These are phyloP conservation scores for Pipra filicauda DNA, from an alignment of 2,113 vertebrate genomes.

Conservation along the genomic window DNA sequence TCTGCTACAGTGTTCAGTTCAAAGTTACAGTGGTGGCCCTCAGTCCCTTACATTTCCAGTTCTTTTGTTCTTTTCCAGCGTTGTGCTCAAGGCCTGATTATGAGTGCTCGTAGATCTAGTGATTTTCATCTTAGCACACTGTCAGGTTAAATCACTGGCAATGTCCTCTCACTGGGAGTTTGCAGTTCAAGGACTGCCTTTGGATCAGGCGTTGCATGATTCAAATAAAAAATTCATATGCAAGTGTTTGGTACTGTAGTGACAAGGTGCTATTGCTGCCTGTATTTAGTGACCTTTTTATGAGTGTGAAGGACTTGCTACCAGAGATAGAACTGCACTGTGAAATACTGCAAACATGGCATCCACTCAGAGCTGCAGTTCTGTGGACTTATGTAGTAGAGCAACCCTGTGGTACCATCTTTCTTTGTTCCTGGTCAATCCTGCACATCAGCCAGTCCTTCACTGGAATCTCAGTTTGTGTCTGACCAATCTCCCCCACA, in stretches of 20 bases:
- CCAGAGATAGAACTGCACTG: neutral
- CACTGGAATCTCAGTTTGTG: neutral
- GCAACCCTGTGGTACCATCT: neutral
- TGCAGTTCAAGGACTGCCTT: slow-evolving; percentile 22
- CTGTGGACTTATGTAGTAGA: neutral
- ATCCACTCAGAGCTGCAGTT: neutral
- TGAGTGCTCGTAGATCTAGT: neutral
- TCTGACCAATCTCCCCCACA: neutral
- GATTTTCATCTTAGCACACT: slow-evolving; percentile 20
- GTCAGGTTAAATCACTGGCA: slow-evolving; percentile 47
- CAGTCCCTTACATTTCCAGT: neutral
- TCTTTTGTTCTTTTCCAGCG: slow-evolving; percentile 35
- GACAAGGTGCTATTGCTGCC: slow-evolving; percentile 31
- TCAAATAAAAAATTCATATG: slow-evolving; percentile 42
- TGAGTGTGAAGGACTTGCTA: neutral
- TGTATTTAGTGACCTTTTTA: slow-evolving; percentile 3
- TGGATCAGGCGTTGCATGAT: neutral
- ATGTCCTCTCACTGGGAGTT: neutral
- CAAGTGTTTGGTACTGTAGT: slow-evolving; percentile 9
- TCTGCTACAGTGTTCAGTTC: neutral
- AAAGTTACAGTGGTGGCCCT: neutral
- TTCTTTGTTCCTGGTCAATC: neutral
- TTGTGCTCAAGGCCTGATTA: neutral
- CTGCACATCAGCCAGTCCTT: neutral
- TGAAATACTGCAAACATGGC: neutral